Conservation (phyloP, 2,113 vertebrate species). For the Corythaeola cristata region DNA sequence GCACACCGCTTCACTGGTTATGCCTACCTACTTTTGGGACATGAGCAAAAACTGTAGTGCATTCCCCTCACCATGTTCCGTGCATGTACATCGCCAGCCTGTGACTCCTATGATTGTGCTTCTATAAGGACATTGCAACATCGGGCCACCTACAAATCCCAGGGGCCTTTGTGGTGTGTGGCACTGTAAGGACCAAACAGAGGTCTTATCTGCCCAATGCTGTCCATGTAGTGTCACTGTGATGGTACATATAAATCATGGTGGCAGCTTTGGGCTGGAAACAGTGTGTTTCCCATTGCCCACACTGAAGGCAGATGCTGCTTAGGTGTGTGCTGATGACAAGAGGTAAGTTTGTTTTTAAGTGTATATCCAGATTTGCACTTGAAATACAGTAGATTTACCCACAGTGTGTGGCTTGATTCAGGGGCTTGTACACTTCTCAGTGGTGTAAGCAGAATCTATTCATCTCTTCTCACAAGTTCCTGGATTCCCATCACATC, state of each 20-base stretch:
- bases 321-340: neutral
- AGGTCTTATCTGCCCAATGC: neutral
- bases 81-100: neutral
- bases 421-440: neutral
- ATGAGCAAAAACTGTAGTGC: neutral
- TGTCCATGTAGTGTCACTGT: neutral
- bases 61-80: neutral
- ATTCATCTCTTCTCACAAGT: neutral
- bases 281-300: neutral
- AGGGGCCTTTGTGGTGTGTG: neutral
- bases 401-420: rapidly evolving
- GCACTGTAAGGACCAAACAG: neutral
- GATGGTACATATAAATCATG: neutral
- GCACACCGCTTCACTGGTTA: neutral
- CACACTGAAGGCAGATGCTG: neutral
- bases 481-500: neutral
- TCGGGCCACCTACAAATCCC: neutral
- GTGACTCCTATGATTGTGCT: neutral
- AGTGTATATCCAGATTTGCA: neutral
- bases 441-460: neutral
- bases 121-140: neutral
- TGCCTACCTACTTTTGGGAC: neutral
- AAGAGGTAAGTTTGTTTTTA: neutral
- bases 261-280: neutral
- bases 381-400: neutral